A percentile compares a stretch with the other conserved stretches of the same genome.
Evolutionary conservation across 2,888 invertebrate species (phyloP).

Genomic region (Drosophila histrio): DNA sequence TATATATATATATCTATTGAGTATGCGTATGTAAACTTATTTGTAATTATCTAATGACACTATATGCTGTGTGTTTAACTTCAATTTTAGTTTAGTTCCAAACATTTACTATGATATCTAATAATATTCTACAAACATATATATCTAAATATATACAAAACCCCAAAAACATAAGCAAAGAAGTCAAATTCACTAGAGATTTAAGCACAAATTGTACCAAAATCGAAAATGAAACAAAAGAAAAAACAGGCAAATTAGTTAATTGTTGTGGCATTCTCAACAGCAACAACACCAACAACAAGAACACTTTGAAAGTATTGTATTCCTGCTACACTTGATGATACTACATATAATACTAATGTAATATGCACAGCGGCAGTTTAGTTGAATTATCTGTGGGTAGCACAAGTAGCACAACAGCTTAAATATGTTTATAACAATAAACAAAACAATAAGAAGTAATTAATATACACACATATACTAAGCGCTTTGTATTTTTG

Average conservation of each 20-base stretch:
- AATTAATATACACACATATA: slow-evolving; percentile 27
- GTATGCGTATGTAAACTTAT: slow-evolving; percentile 44
- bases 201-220: slow-evolving; percentile 67
- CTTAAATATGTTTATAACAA: slow-evolving; percentile 39
- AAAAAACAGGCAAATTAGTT: slow-evolving; percentile 41
- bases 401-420: slow-evolving; percentile 57
- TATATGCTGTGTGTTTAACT: slow-evolving; percentile 59
- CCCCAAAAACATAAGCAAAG: slow-evolving; percentile 56
- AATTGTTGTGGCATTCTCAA: slow-evolving; percentile 27
- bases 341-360: slow-evolving; percentile 11
- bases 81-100: slow-evolving; percentile 64
- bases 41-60: slow-evolving; percentile 35
- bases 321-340: slow-evolving; percentile 26
- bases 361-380: slow-evolving; percentile 45
- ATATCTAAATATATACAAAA: slow-evolving; percentile 6
- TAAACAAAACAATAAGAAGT: slow-evolving; percentile 6
- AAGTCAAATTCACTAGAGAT: slow-evolving; percentile 74
- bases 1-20: slow-evolving; percentile 17
- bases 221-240: slow-evolving; percentile 26
- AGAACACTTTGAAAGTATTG: slow-evolving; percentile 51
- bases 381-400: slow-evolving; percentile 58
- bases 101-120: slow-evolving; percentile 13
- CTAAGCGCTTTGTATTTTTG: slow-evolving; percentile 73
- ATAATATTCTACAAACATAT: background rate
- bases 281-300: slow-evolving; percentile 13